Base-by-base conservation (phyloP, 1,140 invertebrate genomes). In the Araneus ventricosus region DNA sequence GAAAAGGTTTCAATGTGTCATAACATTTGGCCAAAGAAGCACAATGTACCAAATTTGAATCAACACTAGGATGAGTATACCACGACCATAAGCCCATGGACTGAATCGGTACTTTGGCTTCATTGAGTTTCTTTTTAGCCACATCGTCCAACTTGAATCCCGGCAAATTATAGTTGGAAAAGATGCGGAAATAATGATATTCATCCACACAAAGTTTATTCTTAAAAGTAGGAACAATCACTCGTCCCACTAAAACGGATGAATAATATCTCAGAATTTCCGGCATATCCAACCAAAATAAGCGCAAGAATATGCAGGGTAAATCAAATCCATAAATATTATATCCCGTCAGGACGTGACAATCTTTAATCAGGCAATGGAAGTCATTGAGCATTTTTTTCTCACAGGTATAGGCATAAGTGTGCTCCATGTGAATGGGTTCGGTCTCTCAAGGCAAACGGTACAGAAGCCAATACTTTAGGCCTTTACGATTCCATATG, bases 81-180 rank as follows among this genome's bases (percentile, higher is more conserved):
- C 89, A 91, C 39, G 8, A 57, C 45, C n/a, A 67, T 41, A 91
- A 63, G 4, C 89, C 89, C 1, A 30, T 59, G 1, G 89, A 59
- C 41, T 91, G 52, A 4, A 91, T 24, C 6, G 79, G 57, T 8
- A 91, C 10, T 91, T 91, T 91, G n/a, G 39, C 2, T 79, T 84
- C 79, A 7, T 24, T 30, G 4, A 91, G 59, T 91, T n/a, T n/a
- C n/a, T n/a, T n/a, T n/a, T n/a, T n/a, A n/a, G n/a, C n/a, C n/a
- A n/a, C n/a, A n/a, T n/a, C 89, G 39, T 91, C 89, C 59, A 91
- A 45, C 22, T 85, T 91, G 79, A 91, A 91, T 57, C 89, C 75
- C 5, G 89, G 79, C 45, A 67, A 84, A 67, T 85, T 59, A 41
- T 85, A 91, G 3, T 59, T 30, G 22, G n/a, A n/a, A n/a, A n/a